Conservation (phyloP, 2,888 invertebrate species). For the Patella ulyssiponensis region DNA sequence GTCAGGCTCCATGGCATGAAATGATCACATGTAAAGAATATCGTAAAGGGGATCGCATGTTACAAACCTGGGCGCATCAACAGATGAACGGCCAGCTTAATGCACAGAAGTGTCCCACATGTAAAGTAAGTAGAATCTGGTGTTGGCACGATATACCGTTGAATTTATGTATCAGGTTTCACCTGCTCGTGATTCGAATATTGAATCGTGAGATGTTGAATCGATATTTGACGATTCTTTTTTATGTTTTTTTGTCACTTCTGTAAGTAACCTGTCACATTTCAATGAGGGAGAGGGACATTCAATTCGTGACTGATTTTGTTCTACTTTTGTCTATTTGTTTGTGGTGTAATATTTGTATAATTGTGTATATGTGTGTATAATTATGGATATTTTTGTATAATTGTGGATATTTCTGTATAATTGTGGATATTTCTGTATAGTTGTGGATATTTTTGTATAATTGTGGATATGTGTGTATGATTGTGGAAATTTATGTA, state of each 20-base stretch:
- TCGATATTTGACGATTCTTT: no score
- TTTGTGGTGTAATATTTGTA: neutral
- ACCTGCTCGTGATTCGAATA: no score
- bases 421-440: neutral
- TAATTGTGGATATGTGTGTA: no score
- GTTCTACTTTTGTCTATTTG: neutral
- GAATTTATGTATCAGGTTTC: no score
- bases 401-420: neutral
- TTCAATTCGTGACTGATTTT: neutral
- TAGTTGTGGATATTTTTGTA: neutral
- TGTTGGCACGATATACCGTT: no score
- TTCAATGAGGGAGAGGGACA: neutral
- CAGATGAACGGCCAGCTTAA: constrained; percentile 69
- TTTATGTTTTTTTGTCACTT: no score
- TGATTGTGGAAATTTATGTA: no score
- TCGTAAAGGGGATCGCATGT: constrained; percentile 69
- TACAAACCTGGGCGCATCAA: constrained; percentile 72
- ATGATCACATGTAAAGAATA: constrained; percentile 70
- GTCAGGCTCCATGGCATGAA: constrained; percentile 72
- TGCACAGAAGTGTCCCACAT: constrained; percentile 73
- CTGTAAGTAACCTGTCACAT: no score
- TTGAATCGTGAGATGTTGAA: no score
- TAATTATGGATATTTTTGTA: neutral
- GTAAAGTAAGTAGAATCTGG: constrained; percentile 65
- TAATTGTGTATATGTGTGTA: neutral